Evolutionary conservation across 2,113 vertebrate genomes (phyloP).

Genomic region (Polypterus bichir): DNA sequence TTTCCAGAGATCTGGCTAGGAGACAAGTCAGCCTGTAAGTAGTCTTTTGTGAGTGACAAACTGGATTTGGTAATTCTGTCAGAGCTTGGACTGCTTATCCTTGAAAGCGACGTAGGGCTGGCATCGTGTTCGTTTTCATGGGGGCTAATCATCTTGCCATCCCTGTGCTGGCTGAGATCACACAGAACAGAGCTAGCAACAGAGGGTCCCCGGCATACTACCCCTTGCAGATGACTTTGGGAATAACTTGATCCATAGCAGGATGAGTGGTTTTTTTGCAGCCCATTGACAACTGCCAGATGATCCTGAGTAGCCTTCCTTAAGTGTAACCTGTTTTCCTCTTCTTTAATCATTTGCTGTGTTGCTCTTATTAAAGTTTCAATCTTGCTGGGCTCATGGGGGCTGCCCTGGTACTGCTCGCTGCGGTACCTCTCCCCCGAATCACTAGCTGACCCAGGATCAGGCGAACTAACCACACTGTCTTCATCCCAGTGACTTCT

Average conservation of each 20-base stretch:
- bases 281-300: slow-evolving; percentile 63
- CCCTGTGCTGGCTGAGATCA: slow-evolving; percentile 58
- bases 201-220: slow-evolving; percentile 50
- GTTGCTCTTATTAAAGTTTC: slow-evolving; percentile 89
- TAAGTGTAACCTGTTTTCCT: slow-evolving; percentile 73
- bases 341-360: slow-evolving; percentile 96
- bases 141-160: slow-evolving; percentile 62
- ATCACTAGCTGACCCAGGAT: slow-evolving; percentile 84
- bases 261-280: slow-evolving; percentile 61
- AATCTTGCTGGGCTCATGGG: slow-evolving; percentile 83
- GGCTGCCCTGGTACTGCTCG: slow-evolving; percentile 70
- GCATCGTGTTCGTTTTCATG: slow-evolving; percentile 62
- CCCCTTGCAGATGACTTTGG: slow-evolving; percentile 53
- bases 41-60: slow-evolving; percentile 71
- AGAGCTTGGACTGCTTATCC: slow-evolving; percentile 73
- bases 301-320: slow-evolving; percentile 55
- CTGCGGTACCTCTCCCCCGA: slow-evolving; percentile 72
- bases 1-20: slow-evolving; percentile 59
- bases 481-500: slow-evolving; percentile 89
- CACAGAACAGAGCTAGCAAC: slow-evolving; percentile 59
- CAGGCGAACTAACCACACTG: slow-evolving; percentile 82
- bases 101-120: slow-evolving; percentile 68
- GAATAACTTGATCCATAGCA: slow-evolving; percentile 64
- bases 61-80: slow-evolving; percentile 69
- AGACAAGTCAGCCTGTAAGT: slow-evolving; percentile 69